Evolutionary conservation across 2,113 vertebrate genomes (phyloP), one percentile per base, ranked within the genome.

Genomic region (Cyphomyrus plagiostoma): DNA sequence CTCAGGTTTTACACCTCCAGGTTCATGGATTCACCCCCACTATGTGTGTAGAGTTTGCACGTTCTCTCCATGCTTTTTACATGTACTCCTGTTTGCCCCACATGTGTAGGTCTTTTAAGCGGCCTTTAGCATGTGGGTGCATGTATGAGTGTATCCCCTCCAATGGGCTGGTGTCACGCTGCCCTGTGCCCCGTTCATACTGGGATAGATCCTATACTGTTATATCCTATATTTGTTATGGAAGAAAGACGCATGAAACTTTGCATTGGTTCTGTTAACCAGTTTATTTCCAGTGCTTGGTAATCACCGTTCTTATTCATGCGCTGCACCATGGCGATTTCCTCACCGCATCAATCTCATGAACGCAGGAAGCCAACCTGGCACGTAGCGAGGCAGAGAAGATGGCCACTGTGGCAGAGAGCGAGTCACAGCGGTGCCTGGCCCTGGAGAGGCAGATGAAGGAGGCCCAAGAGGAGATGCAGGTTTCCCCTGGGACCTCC

Each of bases 291-390:
- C 70, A 77, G 10, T 17, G 30, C 30, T 19, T 42, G 74, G 8
- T 3, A 42, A 3, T 74, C n/a, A 42, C 39, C 4, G 19, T 42
- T 35, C 35, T 80, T 42, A 19, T 30, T 23, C 13, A 3, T 21
- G 7, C 9, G 2, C 80, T 48, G 80, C 82, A 10, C 82, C 45
- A 1, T n/a, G 7, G n/a, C 3, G 19, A 8, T 21, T 48, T 84
- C 19, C 3, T 4, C 45, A 46, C 23, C 0, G 3, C 5, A 5
- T 52, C 35, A 3, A 56, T 85, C 49, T 89, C 53, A 19, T 85
- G 2, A 77, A 0, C 11, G 8, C 93, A 99, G 98, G 97, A 98
- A 91, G 96, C 96, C 87, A 94, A 95, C 89, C 92, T 97, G 84
- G 97, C 97, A 0, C 95, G 92, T 89, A 93, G 56, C 0, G 96